A percentile compares a stretch with the other conserved stretches of the same genome.
phyloP scores from a whole-genome alignment of 2,113 vertebrate species.

The Entomyzon cyanotis region DNA sequence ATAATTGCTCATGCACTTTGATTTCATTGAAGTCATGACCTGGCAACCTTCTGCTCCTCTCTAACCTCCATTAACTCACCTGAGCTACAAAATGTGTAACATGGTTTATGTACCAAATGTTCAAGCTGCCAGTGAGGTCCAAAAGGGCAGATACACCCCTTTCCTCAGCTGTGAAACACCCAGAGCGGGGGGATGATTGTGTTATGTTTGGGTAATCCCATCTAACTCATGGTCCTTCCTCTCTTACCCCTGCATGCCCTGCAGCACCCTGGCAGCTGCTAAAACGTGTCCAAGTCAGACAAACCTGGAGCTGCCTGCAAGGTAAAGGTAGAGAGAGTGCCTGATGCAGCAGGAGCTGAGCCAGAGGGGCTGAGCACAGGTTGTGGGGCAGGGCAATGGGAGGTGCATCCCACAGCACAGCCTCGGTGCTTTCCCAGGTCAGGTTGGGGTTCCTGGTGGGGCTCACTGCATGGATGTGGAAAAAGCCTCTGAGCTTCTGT shows the following conservation, averaged over 20 bases:
- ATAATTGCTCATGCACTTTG: background rate
- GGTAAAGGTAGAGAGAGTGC: no score
- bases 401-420: background rate
- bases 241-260: background rate
- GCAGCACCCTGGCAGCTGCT: background rate
- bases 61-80: background rate
- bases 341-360: background rate
- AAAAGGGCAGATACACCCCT: background rate
- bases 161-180: background rate
- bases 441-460: accelerated
- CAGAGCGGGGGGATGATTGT: background rate
- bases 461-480: accelerated
- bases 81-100: background rate
- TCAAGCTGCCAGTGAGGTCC: background rate
- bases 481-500: background rate
- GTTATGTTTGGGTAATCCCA: background rate
- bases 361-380: accelerated
- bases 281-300: background rate
- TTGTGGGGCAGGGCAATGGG: accelerated
- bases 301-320: accelerated
- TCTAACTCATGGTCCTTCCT: background rate
- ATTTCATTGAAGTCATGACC: background rate
- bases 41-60: background rate
- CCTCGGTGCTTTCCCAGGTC: accelerated
- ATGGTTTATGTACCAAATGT: background rate